Conservation (phyloP, 2,113 vertebrate species). For the Arenaria interpres region DNA sequence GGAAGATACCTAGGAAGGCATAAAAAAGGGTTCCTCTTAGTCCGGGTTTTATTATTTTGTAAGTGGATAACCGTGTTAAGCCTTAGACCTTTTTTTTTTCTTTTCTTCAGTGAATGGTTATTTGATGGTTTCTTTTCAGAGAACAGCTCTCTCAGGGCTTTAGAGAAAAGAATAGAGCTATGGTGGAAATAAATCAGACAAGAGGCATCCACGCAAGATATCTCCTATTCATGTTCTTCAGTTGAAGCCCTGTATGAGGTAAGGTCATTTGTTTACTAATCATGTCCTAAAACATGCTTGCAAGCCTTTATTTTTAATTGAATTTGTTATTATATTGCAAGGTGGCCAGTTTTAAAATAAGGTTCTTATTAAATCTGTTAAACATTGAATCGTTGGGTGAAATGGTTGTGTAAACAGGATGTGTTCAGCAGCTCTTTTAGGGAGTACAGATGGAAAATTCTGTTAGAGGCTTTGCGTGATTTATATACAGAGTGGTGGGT, state of each 20-base stretch:
- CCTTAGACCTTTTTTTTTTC: background rate
- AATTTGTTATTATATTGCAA: background rate
- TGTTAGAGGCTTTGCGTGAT: background rate
- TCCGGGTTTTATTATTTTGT: background rate
- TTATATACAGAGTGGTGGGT: accelerated
- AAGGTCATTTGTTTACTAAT: background rate
- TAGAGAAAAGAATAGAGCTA: background rate
- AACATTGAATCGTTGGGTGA: accelerated
- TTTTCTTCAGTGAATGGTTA: background rate
- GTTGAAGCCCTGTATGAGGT: background rate
- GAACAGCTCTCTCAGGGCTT: background rate
- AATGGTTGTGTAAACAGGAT: background rate
- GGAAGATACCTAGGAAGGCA: background rate
- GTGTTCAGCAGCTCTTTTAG: background rate
- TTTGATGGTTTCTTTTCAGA: background rate
- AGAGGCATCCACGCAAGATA: accelerated
- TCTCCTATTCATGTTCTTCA: background rate
- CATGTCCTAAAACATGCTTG: background rate
- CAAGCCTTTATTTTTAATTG: background rate
- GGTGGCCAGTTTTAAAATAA: background rate
- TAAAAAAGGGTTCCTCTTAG: background rate
- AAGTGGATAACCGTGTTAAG: background rate
- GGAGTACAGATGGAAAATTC: background rate
- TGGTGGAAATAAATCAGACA: background rate
- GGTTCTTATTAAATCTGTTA: background rate